Base-by-base conservation (phyloP, 2,113 vertebrate genomes). In the Lepidothrix coronata region DNA sequence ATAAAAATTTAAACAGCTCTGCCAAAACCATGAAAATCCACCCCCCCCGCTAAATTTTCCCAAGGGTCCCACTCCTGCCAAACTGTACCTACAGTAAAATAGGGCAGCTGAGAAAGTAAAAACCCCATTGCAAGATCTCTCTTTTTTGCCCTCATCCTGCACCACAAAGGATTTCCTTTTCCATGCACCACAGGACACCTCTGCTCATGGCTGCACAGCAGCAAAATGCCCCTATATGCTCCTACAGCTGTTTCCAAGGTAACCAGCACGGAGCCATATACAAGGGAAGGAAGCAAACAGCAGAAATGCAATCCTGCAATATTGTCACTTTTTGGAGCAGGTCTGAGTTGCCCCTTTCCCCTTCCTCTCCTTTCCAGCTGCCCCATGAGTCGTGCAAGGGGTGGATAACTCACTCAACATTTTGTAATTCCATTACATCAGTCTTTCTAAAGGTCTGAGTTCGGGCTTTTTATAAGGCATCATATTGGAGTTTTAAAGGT, bases 171-270 rank as follows among this genome's bases (percentile, higher is more conserved):
- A 66, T 75, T 52, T 61, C 49, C 68, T 51, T 91, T 91, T 82
- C 85, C 43, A 48, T 30, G 11, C 96, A 58, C 95, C 91, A 93
- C 79, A 52, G 96, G 97, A 96, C 96, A 97, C 91, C 95, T 94
- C 94, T 88, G 94, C 91, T 96, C 93, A 88, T 27, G 24, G 90
- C 80, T 89, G 78, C 74, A 96, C 72, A 97, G 95, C 97, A 97
- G 97, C 97, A 83, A 95, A 87, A 95, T 97, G 49, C 93, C 76
- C 76, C 92, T 93, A 90, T 95, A 95, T 80, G 68, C 86, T 97
- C 96, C 95, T 97, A 94, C 96, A 84, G 82, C 93, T 97, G 98
- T 98, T 98, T 97, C 98, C 98, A 98, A 97, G 98, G 98, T 97
- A 98, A 98, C 98, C 62, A 73, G 93, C 95, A 83, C 17, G 0